Evolutionary conservation across 2,113 vertebrate species (phyloP).

Genomic region (Hippopotamus amphibius): DNA sequence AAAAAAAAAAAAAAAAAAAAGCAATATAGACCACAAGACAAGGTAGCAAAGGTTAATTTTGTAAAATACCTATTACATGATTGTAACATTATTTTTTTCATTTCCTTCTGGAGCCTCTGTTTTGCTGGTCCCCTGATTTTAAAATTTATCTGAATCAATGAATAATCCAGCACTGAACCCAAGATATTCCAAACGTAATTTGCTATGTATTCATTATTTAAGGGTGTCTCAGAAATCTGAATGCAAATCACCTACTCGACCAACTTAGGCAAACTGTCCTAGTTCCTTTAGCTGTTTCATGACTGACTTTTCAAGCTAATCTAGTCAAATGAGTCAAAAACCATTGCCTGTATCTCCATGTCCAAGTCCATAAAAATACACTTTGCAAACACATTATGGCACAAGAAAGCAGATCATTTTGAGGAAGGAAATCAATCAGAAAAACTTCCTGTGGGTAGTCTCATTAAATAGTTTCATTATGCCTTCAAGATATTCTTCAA

Average conservation of each 20-base stretch:
- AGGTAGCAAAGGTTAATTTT: neutral
- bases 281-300: neutral
- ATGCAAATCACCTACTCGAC: neutral
- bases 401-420: conserved; percentile 36
- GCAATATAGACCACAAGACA: neutral
- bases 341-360: neutral
- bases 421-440: conserved; percentile 53
- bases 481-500: conserved; percentile 49
- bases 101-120: neutral
- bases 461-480: conserved; percentile 6
- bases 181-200: conserved; percentile 1
- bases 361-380: conserved; percentile 40
- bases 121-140: neutral
- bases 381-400: conserved; percentile 27
- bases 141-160: neutral
- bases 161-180: neutral
- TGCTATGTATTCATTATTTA: neutral
- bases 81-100: neutral
- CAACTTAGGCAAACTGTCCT: neutral
- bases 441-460: conserved; percentile 49
- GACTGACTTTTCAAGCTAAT: conserved; percentile 50
- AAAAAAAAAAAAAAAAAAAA: neutral
- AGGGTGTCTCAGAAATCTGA: neutral
- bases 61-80: neutral
- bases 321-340: conserved; percentile 47